A percentile compares a stretch with the other conserved stretches of the same genome.
These are phyloP conservation scores for Anguilla megastoma DNA, from an alignment of 2,797 vertebrate genomes.

Conservation along the genomic window DNA sequence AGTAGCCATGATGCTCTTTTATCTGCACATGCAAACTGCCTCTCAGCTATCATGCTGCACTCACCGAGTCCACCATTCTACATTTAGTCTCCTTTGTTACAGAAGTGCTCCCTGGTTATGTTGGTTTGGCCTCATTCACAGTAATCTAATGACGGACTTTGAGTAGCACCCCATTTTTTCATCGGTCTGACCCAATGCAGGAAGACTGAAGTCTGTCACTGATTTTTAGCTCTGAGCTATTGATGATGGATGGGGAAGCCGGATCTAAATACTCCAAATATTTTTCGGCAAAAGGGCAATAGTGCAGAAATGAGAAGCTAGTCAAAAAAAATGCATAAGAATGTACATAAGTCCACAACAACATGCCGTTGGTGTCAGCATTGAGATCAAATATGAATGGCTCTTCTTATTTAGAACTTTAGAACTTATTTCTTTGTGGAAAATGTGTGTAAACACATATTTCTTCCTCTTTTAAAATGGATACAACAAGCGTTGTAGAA, in stretches of 20 bases:
- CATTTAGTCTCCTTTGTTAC: slow-evolving; percentile 20
- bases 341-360: neutral
- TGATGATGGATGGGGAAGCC: slow-evolving; percentile 59
- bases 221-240: slow-evolving; percentile 66
- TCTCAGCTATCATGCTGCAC: slow-evolving; percentile 31
- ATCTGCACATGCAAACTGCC: slow-evolving; percentile 43
- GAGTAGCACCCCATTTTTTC: neutral
- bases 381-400: neutral
- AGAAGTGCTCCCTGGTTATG: neutral
- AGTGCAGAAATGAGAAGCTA: slow-evolving; percentile 7
- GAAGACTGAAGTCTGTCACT: slow-evolving; percentile 67
- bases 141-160: slow-evolving; percentile 17
- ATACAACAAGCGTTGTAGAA: neutral
- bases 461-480: neutral
- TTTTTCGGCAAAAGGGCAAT: neutral
- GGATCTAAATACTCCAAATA: slow-evolving; percentile 31
- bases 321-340: neutral
- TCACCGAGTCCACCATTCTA: slow-evolving; percentile 33
- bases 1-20: slow-evolving; percentile 39
- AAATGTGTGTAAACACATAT: neutral
- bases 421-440: neutral
- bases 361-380: neutral
- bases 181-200: neutral
- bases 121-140: neutral
- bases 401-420: neutral